Evolutionary conservation across 2,888 invertebrate genomes (phyloP).

Genomic region (Catocala nupta): DNA sequence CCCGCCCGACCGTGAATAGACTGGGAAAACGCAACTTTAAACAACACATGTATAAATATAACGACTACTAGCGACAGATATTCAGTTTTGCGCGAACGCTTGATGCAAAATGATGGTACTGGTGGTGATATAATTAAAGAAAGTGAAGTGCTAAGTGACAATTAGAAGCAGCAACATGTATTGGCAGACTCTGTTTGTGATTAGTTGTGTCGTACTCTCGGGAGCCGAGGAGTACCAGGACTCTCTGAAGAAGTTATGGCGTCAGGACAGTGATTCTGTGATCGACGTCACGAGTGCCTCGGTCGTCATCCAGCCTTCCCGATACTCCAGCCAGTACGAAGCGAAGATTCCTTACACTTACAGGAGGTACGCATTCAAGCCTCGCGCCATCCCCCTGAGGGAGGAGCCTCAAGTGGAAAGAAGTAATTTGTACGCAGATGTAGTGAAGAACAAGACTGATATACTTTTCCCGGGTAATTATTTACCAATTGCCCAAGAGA

Average conservation of each 20-base stretch:
- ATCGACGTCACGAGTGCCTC: constrained; percentile 77
- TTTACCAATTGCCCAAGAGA: constrained; percentile 82
- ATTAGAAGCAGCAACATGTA: constrained; percentile 65
- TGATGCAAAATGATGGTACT: constrained; percentile 81
- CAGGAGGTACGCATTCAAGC: constrained; percentile 72
- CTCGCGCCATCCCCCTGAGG: constrained; percentile 71
- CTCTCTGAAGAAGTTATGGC: constrained; percentile 75
- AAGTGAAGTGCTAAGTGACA: constrained; percentile 76
- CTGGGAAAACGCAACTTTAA: constrained; percentile 83
- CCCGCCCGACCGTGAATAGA: constrained; percentile 76
- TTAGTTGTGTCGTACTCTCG: constrained; percentile 62
- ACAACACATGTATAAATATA: constrained; percentile 85
- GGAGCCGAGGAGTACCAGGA: constrained; percentile 70
- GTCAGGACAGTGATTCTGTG: constrained; percentile 70
- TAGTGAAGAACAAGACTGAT: constrained; percentile 69
- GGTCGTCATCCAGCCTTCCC: constrained; percentile 71
- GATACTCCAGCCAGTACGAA: constrained; percentile 56
- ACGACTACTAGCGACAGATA: constrained; percentile 74
- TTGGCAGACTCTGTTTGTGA: constrained; percentile 69
- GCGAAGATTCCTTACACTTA: constrained; percentile 55
- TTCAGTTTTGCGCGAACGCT: constrained; percentile 85
- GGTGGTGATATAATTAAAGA: constrained; percentile 64
- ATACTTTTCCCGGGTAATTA: constrained; percentile 84
- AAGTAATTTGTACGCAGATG: constrained; percentile 70
- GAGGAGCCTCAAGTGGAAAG: constrained; percentile 66